Conservation (phyloP, 1,140 invertebrate species). For the Ostrea denselamellosa region DNA sequence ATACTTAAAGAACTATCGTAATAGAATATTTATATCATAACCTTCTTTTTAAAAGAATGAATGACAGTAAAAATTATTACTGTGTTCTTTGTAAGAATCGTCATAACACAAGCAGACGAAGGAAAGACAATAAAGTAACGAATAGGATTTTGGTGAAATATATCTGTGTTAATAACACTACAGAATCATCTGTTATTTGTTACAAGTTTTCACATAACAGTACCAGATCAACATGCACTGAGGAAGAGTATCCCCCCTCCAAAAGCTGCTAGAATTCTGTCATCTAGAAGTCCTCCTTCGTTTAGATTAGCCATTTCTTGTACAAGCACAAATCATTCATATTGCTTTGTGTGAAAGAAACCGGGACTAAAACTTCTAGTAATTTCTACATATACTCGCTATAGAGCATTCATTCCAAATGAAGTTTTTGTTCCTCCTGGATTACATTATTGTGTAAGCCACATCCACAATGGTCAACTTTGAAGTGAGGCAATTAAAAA, state of each 20-base stretch:
- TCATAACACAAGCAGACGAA: not conserved
- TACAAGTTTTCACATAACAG: not conserved
- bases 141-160: not conserved
- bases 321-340: constrained; percentile 7
- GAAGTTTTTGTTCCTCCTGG: not conserved
- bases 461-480: not conserved
- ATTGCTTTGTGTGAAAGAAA: constrained; percentile 17
- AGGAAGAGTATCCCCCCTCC: too few species aligned
- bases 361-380: not conserved
- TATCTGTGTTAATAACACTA: not conserved
- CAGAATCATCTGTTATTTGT: not conserved
- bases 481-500: not conserved
- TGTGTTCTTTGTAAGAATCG: not conserved
- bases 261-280: too few species aligned
- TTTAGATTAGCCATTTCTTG: too few species aligned
- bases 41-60: too few species aligned
- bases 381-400: not conserved
- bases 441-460: not conserved
- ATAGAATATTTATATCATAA: too few species aligned
- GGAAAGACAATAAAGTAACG: not conserved
- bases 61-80: too few species aligned
- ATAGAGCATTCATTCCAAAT: not conserved
- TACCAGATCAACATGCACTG: too few species aligned
- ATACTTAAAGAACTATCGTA: too few species aligned
- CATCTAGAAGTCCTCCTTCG: constrained; percentile 27